Evolutionary conservation across 2,113 vertebrate genomes (phyloP).

Genomic region (Psephotus haematonotus): DNA sequence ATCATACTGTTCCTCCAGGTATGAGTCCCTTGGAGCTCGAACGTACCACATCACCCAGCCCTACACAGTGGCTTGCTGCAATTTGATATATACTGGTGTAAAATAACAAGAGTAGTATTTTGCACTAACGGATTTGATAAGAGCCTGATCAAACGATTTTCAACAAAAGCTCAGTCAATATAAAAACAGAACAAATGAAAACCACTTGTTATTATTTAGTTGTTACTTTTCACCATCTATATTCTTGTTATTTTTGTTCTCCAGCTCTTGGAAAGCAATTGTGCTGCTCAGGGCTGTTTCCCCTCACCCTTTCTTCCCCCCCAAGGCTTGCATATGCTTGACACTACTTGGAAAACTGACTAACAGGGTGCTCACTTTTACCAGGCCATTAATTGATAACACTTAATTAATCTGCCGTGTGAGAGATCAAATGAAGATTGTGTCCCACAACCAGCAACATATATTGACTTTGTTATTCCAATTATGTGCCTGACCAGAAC

Average conservation of each 20-base stretch:
- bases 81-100: neutral
- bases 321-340: conserved; percentile 40
- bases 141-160: neutral
- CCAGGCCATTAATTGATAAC: conserved; percentile 83
- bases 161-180: neutral
- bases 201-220: neutral
- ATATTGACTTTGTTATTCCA: conserved; percentile 81
- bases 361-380: conserved; percentile 77
- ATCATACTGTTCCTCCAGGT: neutral
- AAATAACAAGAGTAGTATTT: neutral
- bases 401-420: conserved; percentile 84
- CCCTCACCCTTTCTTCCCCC: neutral
- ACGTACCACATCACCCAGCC: neutral
- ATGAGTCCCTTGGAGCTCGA: accelerated
- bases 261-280: neutral
- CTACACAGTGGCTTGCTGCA: neutral
- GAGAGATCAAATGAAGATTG: conserved; percentile 81
- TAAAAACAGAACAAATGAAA: neutral
- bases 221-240: neutral
- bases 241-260: neutral
- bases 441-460: conserved; percentile 66
- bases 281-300: neutral
- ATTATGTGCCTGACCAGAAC: conserved; percentile 71
- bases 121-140: neutral
- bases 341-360: conserved; percentile 63